Evolutionary conservation across 2,797 vertebrate species (phyloP), one percentile per base, ranked within the genome.

Genomic region (Alosa sapidissima): DNA sequence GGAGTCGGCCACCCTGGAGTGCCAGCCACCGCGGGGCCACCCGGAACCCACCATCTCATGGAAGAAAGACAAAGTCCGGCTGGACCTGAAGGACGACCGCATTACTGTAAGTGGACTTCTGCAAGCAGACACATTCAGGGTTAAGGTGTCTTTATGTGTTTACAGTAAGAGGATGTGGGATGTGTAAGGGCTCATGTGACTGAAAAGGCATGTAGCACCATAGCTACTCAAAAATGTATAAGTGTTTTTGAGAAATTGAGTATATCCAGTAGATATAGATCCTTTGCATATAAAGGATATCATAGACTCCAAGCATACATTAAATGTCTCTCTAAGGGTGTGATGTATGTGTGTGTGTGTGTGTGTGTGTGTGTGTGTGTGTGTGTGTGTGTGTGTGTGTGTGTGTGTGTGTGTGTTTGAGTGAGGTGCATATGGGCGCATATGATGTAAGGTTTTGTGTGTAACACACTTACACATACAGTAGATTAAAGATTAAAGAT

Each of bases 41-140:
- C 98, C 98, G 0, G 98, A 99, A 86, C 98, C 98, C 65, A 97
- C 95, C 82, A 97, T 97, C 91, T 98, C 96, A 94, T 99, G 98
- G 98, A 98, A 96, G 90, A 99, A 98, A 89, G 98, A 99, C 87
- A 98, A 97, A 95, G 90, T 95, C 87, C 95, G 96, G 19, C 95
- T 99, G 33, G 97, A 98, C 88, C 96, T 98, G 88, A 96, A 94
- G 78, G 98, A 99, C 84, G 97, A 99, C 81, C 95, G 97, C 82
- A 96, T 99, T 91, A 97, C 95, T 82, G 98, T 99, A 90, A 88
- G 94, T 88, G 45, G 24, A 14, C 33, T 1, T 14, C 5, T 6
- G 19, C 49, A 2, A 10, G 49, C 8, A 11, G 5, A 51, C 8
- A 51, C 11, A 9, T 51, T 51, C 49, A 51, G 49, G 49, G 8